Evolutionary conservation across 2,888 invertebrate species (phyloP).

Genomic region (Chalcis sispes): DNA sequence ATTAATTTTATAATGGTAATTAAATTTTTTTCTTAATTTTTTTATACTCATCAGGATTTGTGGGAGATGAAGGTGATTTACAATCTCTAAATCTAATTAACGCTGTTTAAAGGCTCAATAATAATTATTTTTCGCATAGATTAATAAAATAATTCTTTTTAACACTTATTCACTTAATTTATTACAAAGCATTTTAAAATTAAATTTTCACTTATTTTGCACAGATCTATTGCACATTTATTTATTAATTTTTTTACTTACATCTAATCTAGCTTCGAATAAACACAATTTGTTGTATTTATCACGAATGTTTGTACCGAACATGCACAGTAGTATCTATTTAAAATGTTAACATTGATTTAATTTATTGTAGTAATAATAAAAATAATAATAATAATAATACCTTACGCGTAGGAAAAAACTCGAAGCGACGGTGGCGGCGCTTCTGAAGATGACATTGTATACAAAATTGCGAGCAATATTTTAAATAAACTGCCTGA

Average conservation of each 20-base stretch:
- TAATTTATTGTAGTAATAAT: background rate
- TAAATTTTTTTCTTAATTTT: constrained; percentile 37
- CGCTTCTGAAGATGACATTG: constrained; percentile 87
- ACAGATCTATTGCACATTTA: too few species aligned
- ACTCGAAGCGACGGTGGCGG: constrained; percentile 80
- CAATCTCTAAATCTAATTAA: background rate
- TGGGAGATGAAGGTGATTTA: constrained; percentile 65
- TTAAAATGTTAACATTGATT: too few species aligned
- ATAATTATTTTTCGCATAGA: too few species aligned
- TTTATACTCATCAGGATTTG: constrained; percentile 62
- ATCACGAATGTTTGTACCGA: background rate
- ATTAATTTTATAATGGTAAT: background rate
- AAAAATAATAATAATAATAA: constrained; percentile 3
- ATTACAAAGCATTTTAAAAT: too few species aligned
- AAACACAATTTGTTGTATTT: too few species aligned
- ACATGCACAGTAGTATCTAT: background rate
- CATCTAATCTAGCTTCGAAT: too few species aligned
- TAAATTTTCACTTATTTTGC: too few species aligned
- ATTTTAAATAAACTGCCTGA: constrained; percentile 86
- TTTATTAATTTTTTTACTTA: too few species aligned
- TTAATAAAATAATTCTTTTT: too few species aligned
- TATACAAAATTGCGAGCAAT: constrained; percentile 87
- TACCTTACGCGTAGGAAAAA: constrained; percentile 80
- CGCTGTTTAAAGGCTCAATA: too few species aligned
- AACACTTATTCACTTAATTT: too few species aligned